Percentiles rank a stretch among this genome's conserved stretches.
phyloP scores from a whole-genome alignment of 2,113 vertebrate genomes.

The Phrynosoma platyrhinos region DNA sequence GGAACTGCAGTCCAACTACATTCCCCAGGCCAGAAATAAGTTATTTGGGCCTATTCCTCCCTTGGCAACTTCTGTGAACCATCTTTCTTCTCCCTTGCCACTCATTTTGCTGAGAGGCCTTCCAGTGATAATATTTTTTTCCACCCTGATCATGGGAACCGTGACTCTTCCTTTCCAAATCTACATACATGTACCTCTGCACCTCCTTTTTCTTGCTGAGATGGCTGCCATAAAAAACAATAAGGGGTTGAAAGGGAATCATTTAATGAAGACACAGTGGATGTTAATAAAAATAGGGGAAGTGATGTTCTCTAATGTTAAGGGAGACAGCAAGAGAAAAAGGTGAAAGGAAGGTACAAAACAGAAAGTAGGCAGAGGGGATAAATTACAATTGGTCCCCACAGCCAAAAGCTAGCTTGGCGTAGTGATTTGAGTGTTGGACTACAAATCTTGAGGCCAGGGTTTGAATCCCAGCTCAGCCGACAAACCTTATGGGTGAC shows the following conservation, averaged over 20 bases:
- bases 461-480: too few relatives aligned
- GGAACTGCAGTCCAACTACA: background rate
- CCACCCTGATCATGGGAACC: background rate
- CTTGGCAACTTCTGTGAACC: background rate
- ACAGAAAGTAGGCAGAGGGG: too few relatives aligned
- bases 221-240: background rate
- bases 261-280: background rate
- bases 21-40: too few relatives aligned
- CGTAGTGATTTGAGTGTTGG: too few relatives aligned
- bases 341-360: background rate
- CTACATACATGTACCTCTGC: conserved; percentile 2
- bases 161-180: background rate
- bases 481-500: too few relatives aligned
- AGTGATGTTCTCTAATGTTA: background rate
- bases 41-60: background rate
- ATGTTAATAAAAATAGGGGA: background rate
- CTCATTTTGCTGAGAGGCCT: background rate
- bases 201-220: background rate
- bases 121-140: too few relatives aligned
- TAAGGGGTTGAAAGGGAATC: background rate
- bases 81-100: background rate
- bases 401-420: too few relatives aligned
- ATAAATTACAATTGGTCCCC: too few relatives aligned
- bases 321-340: background rate
- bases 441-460: too few relatives aligned